Evolutionary conservation across 2,888 invertebrate species (phyloP).

Genomic region (Volucella zonaria): DNA sequence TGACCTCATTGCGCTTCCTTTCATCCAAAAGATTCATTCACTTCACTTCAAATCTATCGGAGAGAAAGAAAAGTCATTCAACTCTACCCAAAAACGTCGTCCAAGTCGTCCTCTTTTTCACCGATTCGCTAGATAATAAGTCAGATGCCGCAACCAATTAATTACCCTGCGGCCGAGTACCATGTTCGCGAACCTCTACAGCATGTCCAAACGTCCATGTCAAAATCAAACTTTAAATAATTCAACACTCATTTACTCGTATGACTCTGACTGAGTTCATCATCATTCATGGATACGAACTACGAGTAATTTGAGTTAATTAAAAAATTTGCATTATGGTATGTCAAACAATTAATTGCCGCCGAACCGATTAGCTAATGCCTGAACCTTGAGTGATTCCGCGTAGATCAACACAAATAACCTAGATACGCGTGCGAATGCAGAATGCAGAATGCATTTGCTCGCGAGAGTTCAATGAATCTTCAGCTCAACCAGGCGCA

Average conservation of each 20-base stretch:
- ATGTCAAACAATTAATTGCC: conserved; percentile 44
- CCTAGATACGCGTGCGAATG: conserved; percentile 23
- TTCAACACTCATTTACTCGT: neutral
- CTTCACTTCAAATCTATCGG: neutral
- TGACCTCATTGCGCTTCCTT: conserved; percentile 16
- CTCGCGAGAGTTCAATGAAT: conserved; percentile 62
- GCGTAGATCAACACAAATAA: conserved; percentile 6
- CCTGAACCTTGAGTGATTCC: neutral
- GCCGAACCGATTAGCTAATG: conserved; percentile 54
- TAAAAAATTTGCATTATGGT: conserved; percentile 62
- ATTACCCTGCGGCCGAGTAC: conserved; percentile 25
- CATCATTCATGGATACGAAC: conserved; percentile 20
- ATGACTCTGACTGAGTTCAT: conserved; percentile 8
- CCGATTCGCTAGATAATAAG: neutral
- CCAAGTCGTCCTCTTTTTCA: neutral
- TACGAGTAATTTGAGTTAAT: conserved; percentile 63
- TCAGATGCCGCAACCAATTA: conserved; percentile 39
- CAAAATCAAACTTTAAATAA: neutral
- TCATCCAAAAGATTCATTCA: neutral
- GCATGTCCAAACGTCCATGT: conserved; percentile 1
- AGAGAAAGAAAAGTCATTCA: conserved; percentile 34
- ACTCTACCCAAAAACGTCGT: conserved; percentile 2
- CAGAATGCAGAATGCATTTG: conserved; percentile 23
- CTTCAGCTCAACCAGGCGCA: conserved; percentile 13
- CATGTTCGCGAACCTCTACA: neutral